Evolutionary conservation across 2,797 vertebrate genomes (phyloP).

Genomic region (Tolypeutes matacus): DNA sequence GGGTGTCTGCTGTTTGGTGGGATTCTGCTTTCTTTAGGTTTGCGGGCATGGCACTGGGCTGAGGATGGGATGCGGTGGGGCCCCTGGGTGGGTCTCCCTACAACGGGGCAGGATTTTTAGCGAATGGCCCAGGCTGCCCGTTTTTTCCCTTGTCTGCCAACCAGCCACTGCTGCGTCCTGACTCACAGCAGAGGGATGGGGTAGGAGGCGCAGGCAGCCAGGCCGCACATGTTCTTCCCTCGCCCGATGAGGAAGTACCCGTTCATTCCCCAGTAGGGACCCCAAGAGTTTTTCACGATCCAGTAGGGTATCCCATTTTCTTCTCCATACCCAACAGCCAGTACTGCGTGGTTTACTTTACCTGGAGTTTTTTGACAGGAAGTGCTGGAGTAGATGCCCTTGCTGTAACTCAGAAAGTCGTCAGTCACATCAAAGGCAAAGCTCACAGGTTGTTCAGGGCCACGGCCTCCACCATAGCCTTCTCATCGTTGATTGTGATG

Average conservation of each 20-base stretch:
- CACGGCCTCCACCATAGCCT: slow-evolving; percentile 92
- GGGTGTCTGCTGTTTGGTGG: background rate
- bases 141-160: background rate
- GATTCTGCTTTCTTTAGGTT: background rate
- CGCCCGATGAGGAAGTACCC: slow-evolving; percentile 95
- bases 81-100: background rate
- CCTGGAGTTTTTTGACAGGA: slow-evolving; percentile 92
- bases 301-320: slow-evolving; percentile 90
- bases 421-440: slow-evolving; percentile 93
- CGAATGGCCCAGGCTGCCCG: fast-evolving
- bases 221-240: slow-evolving; percentile 95
- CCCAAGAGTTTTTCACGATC: slow-evolving; percentile 98
- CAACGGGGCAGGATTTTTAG: background rate
- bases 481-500: slow-evolving; percentile 93
- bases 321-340: slow-evolving; percentile 93
- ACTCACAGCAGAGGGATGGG: slow-evolving; percentile 90
- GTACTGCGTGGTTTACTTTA: slow-evolving; percentile 95
- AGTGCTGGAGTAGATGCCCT: slow-evolving; percentile 93
- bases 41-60: fast-evolving
- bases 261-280: slow-evolving; percentile 90
- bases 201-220: slow-evolving; percentile 94
- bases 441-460: slow-evolving; percentile 93
- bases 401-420: slow-evolving; percentile 91
- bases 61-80: background rate
- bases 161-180: too few relatives aligned